These are phyloP conservation scores for Leucopsar rothschildi DNA, from an alignment of 2,113 vertebrate genomes.

Conservation along the genomic window DNA sequence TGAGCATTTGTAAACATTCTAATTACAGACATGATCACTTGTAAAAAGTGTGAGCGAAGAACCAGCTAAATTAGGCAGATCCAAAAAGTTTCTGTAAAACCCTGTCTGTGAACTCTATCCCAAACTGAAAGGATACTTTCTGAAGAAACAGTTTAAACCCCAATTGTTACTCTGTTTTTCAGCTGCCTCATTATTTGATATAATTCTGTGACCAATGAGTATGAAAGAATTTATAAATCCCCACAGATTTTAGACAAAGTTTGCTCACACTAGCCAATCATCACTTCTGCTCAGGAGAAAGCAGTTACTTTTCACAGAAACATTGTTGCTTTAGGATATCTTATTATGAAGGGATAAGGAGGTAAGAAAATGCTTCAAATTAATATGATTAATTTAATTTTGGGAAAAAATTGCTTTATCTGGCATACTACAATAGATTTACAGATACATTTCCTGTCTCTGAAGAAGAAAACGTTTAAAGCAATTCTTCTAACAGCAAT, in stretches of 20 bases:
- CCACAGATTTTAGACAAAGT: not conserved
- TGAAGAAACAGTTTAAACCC: not conserved
- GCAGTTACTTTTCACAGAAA: not conserved
- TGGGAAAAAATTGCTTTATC: not conserved
- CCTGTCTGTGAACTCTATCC: not conserved
- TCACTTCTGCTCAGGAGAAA: not conserved
- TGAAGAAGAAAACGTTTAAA: not conserved
- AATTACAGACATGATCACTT: not conserved
- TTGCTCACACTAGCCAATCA: not conserved
- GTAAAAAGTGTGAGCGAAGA: not conserved
- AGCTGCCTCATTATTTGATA: not conserved
- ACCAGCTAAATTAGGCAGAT: not conserved
- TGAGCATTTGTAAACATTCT: not conserved
- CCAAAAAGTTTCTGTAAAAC: not conserved
- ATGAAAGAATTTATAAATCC: not conserved
- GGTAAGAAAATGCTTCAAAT: not conserved
- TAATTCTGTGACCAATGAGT: not conserved
- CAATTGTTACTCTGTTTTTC: not conserved
- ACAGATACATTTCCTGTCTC: not conserved
- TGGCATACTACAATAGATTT: not conserved
- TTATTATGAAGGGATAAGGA: not conserved
- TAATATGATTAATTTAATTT: not conserved
- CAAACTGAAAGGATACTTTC: not conserved
- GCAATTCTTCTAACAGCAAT: not conserved
- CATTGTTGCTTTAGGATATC: not conserved